Base-by-base conservation (phyloP, 2,797 vertebrate genomes). In the Odontamblyopus rebecca region DNA sequence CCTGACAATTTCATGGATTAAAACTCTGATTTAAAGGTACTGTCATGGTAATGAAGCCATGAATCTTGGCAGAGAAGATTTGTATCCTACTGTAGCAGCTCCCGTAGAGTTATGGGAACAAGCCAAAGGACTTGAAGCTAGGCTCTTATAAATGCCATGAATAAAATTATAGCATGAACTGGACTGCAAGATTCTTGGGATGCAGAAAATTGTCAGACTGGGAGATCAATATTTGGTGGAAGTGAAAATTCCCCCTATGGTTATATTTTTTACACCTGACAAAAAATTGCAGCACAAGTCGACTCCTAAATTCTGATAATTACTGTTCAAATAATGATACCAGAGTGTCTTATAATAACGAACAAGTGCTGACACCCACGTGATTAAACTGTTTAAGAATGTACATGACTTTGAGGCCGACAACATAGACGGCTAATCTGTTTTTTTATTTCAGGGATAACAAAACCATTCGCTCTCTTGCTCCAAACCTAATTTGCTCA, bases 371-470 rank as follows among this genome's bases (percentile, higher is more conserved):
- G 18, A 19, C 48, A 32, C 50, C 71, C 66, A 53, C 3, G 0
- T 78, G 74, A 80, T 85, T 74, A 72, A 29, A 51, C 56, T 27
- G 48, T 64, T 69, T 64, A 63, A 61, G 51, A 74, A 69, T 73
- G 69, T 64, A 78, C 74, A 82, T 72, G 23, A 73, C 63, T 72
- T 82, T 57, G 56, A 79, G 60, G 32, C 62, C 48, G 59, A 80
- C 66, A 69, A 69, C 65, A 51, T 19, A 66, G 63, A 76, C 71
- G 65, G 80, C 38, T 74, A 67, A 67, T 71, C 32, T 69, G 64
- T 44, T 72, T 83, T 83, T 81, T 77, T 0, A 1, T 80, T 76
- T 85, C 48, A 61, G 76, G 70, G 76, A 77, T 66, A 76, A 71
- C 19, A 27, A 44, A 75, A 61, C 50, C 57, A 76, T 74, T 50